Evolutionary conservation across 2,113 vertebrate genomes (phyloP), one percentile per base, ranked within the genome.

Genomic region (Lamprotornis superbus): DNA sequence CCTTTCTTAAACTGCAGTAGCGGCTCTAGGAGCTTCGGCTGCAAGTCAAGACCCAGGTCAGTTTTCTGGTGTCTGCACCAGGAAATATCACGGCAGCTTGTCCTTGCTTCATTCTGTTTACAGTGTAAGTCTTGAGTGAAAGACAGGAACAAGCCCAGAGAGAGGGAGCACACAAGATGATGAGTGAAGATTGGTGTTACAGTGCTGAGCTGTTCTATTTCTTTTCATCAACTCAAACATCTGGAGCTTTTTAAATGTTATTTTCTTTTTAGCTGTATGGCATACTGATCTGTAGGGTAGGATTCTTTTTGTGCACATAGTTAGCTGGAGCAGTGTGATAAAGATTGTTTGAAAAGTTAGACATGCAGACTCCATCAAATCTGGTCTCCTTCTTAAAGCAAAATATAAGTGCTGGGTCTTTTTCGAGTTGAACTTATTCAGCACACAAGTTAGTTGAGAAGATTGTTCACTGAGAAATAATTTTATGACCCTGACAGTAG

Each of bases 201-300:
- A 49, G 64, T 16, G 64, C 65, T 63, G 80, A 94, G 65, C 76
- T 86, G 31, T 64, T 86, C 71, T 61, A 53, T 90, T 76, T 67
- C 61, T 53, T 94, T 88, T 80, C 60, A 89, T 91, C 76, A 67
- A 28, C 47, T 74, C 83, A 84, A 95, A 94, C 84, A 94, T 91
- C 93, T 95, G 93, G 89, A 91, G 77, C 53, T 76, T 95, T 96
- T 90, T 78, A 59, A 78, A 92, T 31, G 23, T 70, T 88, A 73
- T 86, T 95, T 95, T 90, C 50, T 67, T 92, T 92, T 37, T 71
- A 75, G 80, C 76, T 75, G 64, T 75, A 37, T 22, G 75, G 93
- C 71, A 89, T 53, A 87, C 69, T 89, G 75, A 78, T 89, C 83
- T 75, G 61, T 33, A 57, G 69, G 73, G 39, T 49, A 60, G 69